A percentile compares a stretch with the other conserved stretches of the same genome.
Evolutionary conservation across 2,113 vertebrate genomes (phyloP).

Genomic region (Centropristis striata): DNA sequence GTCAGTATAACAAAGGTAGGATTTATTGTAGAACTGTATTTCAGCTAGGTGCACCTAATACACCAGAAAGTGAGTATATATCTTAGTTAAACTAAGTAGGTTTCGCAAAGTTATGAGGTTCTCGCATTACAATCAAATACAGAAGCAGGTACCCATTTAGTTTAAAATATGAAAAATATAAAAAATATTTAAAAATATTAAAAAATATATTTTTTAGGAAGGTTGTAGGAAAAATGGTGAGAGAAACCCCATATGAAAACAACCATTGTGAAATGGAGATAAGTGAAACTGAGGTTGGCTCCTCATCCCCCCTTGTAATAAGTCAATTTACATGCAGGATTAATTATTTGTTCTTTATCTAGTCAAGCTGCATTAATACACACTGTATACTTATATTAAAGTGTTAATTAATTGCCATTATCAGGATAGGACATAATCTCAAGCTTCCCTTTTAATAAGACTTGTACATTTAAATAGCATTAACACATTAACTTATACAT

Average conservation of each 20-base stretch:
- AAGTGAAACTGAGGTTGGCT: neutral
- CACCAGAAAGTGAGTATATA: no score
- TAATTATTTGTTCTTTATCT: neutral
- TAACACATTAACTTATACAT: neutral
- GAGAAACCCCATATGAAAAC: neutral
- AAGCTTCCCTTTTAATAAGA: neutral
- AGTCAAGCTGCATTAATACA: neutral
- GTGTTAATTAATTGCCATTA: neutral
- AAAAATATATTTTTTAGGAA: no score
- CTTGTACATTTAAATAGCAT: neutral
- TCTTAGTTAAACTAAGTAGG: neutral
- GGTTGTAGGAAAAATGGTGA: neutral
- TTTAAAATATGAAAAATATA: neutral
- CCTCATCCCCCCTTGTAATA: neutral
- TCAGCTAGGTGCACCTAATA: neutral
- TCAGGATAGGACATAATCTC: neutral
- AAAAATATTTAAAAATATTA: no score
- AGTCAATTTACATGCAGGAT: neutral
- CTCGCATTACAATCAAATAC: neutral
- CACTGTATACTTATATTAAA: no score
- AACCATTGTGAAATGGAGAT: neutral
- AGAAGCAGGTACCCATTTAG: neutral
- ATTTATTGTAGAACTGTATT: neutral
- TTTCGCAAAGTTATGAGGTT: no score
- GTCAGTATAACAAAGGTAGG: neutral